Evolutionary conservation across 2,888 invertebrate species (phyloP), one percentile per base, ranked within the genome.

Genomic region (Nysson spinosus): DNA sequence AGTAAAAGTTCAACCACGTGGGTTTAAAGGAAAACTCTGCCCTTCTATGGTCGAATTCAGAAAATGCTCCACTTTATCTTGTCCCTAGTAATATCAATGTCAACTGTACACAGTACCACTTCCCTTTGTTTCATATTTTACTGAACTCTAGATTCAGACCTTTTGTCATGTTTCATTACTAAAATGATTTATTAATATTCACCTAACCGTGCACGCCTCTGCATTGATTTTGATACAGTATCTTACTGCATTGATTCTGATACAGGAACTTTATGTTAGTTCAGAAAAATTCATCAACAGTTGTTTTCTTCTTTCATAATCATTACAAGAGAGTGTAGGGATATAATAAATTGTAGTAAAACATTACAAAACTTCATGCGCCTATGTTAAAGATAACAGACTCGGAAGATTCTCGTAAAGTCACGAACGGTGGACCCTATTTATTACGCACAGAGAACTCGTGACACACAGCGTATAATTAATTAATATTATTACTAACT

Each of bases 1-100:
- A 63, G 95, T 88, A 1, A 75, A 69, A 35, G 91, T 86, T 5
- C 72, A 79, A 35, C 83, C 85, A 0, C 69, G 74, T 6, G 83
- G 83, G 19, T 67, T 72, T 7, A 72, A 75, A 4, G 87, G 84
- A 1, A 84, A 80, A 60, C 70, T 81, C 0, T 89, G 88, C 65
- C 87, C 86, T 9, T 66, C 78, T 19, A 73, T 87, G 2, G 79
- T 82, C 1, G 85, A 88, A 63, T 78, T 82, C 52, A 71, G 70
- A 32, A 80, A 80, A 32, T 86, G 85, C 35, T 69, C 43, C 7
- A 66, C 57, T 34, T 60, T 72, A 0, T 54, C 64, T 14, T 76
- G 76, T 54, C 54, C 50, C 16, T 58, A 64, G 54, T 57, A 60
- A 30, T 19, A 2, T 14, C 26, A 32, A 24, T 22, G 4, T 6